Evolutionary conservation across 2,113 vertebrate genomes (phyloP).

Genomic region (Silurus meridionalis): DNA sequence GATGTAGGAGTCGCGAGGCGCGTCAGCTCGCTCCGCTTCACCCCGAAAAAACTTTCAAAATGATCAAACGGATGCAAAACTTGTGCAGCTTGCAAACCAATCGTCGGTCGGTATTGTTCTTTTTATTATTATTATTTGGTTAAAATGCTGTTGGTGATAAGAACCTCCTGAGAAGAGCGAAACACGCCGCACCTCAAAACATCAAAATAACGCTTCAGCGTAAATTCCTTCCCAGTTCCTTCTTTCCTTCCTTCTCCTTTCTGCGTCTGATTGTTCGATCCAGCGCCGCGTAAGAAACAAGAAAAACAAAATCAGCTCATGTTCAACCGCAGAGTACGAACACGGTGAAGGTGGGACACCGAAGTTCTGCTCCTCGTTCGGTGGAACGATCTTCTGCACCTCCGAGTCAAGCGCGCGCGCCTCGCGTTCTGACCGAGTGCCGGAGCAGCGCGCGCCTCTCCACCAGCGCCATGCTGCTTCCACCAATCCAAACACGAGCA

Average conservation of each 20-base stretch:
- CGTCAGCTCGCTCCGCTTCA: not conserved
- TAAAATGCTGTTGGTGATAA: constrained; percentile 12
- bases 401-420: constrained; percentile 38
- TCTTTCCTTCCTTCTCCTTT: not conserved
- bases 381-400: not conserved
- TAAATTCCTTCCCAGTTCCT: constrained; percentile 29
- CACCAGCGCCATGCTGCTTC: constrained; percentile 66
- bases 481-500: constrained; percentile 70
- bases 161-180: not conserved
- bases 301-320: constrained; percentile 24
- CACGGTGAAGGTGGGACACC: not conserved
- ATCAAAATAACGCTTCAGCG: not conserved
- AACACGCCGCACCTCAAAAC: constrained; percentile 7
- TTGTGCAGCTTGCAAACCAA: not conserved
- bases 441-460: constrained; percentile 62
- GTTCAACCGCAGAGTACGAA: not conserved
- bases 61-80: not conserved
- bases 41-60: constrained; percentile 21
- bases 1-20: constrained; percentile 23
- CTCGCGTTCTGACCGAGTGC: constrained; percentile 63
- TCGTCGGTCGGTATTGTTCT: not conserved
- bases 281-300: not conserved
- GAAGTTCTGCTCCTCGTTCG: constrained; percentile 28
- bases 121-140: too few species aligned
- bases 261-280: not conserved